phyloP scores from a whole-genome alignment of 2,888 invertebrate genomes.

The Idaea aversata region DNA sequence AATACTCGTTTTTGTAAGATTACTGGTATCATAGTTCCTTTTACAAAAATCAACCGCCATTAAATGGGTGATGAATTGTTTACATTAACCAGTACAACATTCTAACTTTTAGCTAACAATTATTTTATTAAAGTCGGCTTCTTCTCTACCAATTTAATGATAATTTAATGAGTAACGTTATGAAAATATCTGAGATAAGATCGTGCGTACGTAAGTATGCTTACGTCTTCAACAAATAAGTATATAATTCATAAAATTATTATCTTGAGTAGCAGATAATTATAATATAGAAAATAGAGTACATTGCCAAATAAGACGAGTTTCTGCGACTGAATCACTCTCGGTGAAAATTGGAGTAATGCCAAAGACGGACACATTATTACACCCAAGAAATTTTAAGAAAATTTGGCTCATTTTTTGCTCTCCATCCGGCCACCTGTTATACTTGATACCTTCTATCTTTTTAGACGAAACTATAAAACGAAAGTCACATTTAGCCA shows the following conservation, averaged over 20 bases:
- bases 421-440: conserved; percentile 59
- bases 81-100: too few relatives aligned
- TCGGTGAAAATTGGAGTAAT: conserved; percentile 57
- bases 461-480: too few relatives aligned
- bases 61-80: too few relatives aligned
- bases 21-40: too few relatives aligned
- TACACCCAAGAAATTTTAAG: conserved; percentile 52
- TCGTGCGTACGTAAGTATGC: neutral
- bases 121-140: neutral
- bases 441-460: conserved; percentile 18
- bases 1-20: too few relatives aligned
- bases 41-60: too few relatives aligned
- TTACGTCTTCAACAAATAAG: neutral
- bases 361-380: conserved; percentile 61
- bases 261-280: conserved; percentile 5
- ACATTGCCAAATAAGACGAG: conserved; percentile 65
- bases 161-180: neutral
- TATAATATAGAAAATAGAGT: conserved; percentile 26
- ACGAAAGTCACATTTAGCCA: too few relatives aligned
- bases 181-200: neutral
- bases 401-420: conserved; percentile 72
- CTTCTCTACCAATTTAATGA: neutral
- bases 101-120: neutral
- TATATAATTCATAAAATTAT: conserved; percentile 3
- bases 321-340: conserved; percentile 62